Evolutionary conservation across 1,140 invertebrate species (phyloP).

Genomic region (Saxidomus purpurata): DNA sequence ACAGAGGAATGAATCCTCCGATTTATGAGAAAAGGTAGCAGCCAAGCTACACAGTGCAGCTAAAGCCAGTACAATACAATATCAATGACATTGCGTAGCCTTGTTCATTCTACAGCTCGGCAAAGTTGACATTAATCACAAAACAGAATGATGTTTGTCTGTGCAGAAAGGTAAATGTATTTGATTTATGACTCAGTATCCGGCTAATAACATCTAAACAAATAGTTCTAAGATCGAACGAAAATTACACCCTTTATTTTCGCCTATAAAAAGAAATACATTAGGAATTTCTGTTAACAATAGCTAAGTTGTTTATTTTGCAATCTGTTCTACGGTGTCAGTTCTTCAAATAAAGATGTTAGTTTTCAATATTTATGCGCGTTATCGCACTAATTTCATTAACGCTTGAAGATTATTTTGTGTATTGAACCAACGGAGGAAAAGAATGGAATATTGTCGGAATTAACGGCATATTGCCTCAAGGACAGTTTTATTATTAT

Average conservation of each 20-base stretch:
- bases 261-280: too few relatives aligned
- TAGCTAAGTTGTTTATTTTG: too few relatives aligned
- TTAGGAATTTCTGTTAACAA: too few relatives aligned
- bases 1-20: too few relatives aligned
- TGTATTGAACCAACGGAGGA: constrained; percentile 5
- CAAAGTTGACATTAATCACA: too few relatives aligned
- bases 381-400: constrained; percentile 39
- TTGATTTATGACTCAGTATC: not conserved
- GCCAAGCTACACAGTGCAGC: too few relatives aligned
- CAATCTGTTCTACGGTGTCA: too few relatives aligned
- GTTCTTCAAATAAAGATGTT: too few relatives aligned
- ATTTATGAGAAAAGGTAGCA: too few relatives aligned
- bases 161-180: not conserved
- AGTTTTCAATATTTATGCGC: constrained; percentile 20
- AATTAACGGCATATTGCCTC: not conserved
- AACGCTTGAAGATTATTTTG: constrained; percentile 38
- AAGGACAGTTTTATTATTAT: not conserved
- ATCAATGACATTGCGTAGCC: too few relatives aligned
- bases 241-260: not conserved
- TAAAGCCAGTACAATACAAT: too few relatives aligned
- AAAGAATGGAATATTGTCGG: not conserved
- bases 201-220: not conserved
- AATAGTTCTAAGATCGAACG: not conserved
- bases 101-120: too few relatives aligned
- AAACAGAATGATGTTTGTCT: not conserved